Conservation (phyloP, 2,888 invertebrate species). For the Gisinianus flammeolus region DNA sequence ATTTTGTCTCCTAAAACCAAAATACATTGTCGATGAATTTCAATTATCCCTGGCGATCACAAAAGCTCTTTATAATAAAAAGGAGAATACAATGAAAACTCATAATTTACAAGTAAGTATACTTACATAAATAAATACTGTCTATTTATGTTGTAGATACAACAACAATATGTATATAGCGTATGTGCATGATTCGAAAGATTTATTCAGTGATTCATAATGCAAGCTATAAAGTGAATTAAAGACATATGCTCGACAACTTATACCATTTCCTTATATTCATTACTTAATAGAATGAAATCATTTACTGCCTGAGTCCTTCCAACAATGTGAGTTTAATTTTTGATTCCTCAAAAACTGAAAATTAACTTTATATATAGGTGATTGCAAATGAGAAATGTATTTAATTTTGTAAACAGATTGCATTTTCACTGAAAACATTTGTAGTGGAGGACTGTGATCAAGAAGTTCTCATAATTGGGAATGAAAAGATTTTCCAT, state of each 20-base stretch:
- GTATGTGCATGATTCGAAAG: too few relatives aligned
- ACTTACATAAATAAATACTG: too few relatives aligned
- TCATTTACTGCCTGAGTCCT: conserved; percentile 55
- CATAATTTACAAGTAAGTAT: conserved; percentile 50
- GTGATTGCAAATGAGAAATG: not conserved
- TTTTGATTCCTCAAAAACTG: conserved; percentile 2
- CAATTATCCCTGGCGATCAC: conserved; percentile 53
- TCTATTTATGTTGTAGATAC: too few relatives aligned
- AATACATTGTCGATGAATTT: conserved; percentile 53
- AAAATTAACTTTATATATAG: not conserved
- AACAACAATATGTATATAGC: too few relatives aligned
- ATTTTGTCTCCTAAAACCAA: conserved; percentile 53
- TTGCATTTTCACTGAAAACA: conserved; percentile 70
- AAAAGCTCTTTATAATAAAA: conserved; percentile 53
- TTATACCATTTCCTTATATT: too few relatives aligned
- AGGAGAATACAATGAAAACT: conserved; percentile 54
- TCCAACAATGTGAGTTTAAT: conserved; percentile 50
- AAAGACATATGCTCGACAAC: too few relatives aligned
- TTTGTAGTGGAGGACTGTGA: conserved; percentile 69
- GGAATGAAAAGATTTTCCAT: conserved; percentile 61
- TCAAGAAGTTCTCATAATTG: conserved; percentile 64
- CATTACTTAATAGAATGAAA: too few relatives aligned
- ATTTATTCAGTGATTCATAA: too few relatives aligned
- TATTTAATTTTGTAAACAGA: too few relatives aligned
- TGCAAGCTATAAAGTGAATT: too few relatives aligned